Evolutionary conservation across 2,888 invertebrate species (phyloP), one percentile per base, ranked within the genome.

Genomic region (Phyllotreta striolata): DNA sequence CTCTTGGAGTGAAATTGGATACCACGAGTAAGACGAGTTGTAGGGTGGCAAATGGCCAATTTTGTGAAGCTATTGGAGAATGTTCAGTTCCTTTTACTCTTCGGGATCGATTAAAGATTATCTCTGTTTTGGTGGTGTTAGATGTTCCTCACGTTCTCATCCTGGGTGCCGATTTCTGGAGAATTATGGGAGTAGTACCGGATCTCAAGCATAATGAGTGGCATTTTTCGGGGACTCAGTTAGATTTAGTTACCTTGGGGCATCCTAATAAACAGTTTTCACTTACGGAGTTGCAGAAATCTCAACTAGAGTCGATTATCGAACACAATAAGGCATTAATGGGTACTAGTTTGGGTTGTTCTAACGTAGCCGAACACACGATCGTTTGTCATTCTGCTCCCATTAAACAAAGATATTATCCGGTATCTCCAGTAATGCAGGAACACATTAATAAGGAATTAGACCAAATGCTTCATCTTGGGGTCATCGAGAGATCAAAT

Each of bases 401-500:
- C 8, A 70, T 69, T 10, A 68, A 69, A 37, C 64, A 66, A 37
- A 14, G 65, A 12, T 66, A 61, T 51, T 70, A 69, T 52, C 66
- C 63, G 5, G 69, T 71, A 2, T 62, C 66, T 3, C 68, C 68
- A 14, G 55, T 46, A 3, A 55, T 56, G 7, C 68, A 67, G 59
- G 39, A 58, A 13, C n/a, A 55, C 5, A 65, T 70, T 9, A 58
- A 70, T 41, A 12, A 47, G 6, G 67, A 74, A 35, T 24, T 74
- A 14, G 62, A 47, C 24, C 68, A 67, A 40, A 71, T 77, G 68
- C 38, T 74, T 64, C 55, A 67, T 57, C 10, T 74, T 70, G 7
- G 64, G 59, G 7, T 74, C 68, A 63, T 75, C 3, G 73, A 74
- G 43, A 61, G 62, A n/a, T 71, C 70, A 0, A 60, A 56, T 9